Percentiles rank a stretch among this genome's conserved stretches.
phyloP scores from a whole-genome alignment of 2,888 invertebrate genomes.

The Nomada ferruginata region DNA sequence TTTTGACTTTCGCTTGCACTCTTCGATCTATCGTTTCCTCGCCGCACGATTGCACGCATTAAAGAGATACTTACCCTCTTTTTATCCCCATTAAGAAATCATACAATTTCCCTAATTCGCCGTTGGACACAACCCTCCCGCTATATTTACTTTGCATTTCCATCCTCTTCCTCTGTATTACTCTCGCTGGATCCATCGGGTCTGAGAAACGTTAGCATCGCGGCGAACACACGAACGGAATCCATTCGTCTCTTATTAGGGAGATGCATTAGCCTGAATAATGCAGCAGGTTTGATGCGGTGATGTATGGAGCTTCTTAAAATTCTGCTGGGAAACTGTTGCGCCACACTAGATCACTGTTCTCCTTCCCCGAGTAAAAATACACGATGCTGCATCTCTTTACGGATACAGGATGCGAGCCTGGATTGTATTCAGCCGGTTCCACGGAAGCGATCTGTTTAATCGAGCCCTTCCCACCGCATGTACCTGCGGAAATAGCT shows the following conservation, averaged over 20 bases:
- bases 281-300: conserved; percentile 56
- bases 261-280: conserved; percentile 52
- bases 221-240: conserved; percentile 26
- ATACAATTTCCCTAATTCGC: background rate
- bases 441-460: conserved; percentile 68
- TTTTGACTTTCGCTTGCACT: background rate
- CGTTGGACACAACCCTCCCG: background rate
- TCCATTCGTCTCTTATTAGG: conserved; percentile 51
- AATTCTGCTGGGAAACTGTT: conserved; percentile 57
- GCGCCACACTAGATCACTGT: conserved; percentile 39
- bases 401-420: conserved; percentile 25
- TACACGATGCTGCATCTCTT: conserved; percentile 35
- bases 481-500: conserved; percentile 69
- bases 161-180: background rate
- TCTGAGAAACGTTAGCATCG: background rate
- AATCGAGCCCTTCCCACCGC: conserved; percentile 68
- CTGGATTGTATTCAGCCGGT: conserved; percentile 53
- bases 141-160: background rate
- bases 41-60: background rate
- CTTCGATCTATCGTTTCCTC: conserved; percentile 1
- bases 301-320: conserved; percentile 49
- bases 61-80: background rate
- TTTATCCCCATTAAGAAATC: background rate
- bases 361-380: conserved; percentile 44
- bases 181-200: background rate